These are phyloP conservation scores for Mixornis gularis DNA, from an alignment of 2,113 vertebrate species.

Conservation along the genomic window DNA sequence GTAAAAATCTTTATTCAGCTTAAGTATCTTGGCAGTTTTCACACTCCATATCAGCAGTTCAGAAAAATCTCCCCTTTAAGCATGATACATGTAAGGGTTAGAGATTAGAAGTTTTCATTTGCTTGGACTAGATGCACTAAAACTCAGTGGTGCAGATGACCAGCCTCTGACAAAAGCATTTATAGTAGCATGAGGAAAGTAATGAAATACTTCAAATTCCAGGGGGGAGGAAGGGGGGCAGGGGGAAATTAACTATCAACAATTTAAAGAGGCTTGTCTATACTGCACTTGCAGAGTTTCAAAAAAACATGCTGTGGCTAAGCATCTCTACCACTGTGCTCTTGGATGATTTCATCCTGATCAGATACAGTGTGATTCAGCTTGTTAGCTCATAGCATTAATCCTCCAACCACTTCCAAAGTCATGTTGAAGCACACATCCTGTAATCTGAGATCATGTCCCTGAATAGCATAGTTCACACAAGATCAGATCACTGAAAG, in stretches of 20 bases:
- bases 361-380: conserved; percentile 22
- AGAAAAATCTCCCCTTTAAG: not conserved
- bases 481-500: not conserved
- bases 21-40: not conserved
- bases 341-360: not conserved
- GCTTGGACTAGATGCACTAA: not conserved
- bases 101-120: not conserved
- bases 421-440: not conserved
- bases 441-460: not conserved
- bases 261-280: not conserved
- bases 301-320: conserved; percentile 12
- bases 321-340: not conserved
- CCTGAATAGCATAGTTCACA: not conserved
- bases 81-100: not conserved
- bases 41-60: not conserved
- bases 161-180: conserved; percentile 15
- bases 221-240: not conserved
- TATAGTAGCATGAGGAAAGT: not conserved
- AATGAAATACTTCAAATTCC: conserved; percentile 14
- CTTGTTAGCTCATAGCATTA: conserved; percentile 3
- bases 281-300: not conserved
- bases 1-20: not conserved
- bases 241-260: not conserved
- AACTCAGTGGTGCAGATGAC: not conserved
- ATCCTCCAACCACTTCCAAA: not conserved